A percentile compares a stretch with the other conserved stretches of the same genome.
Conservation (phyloP, 92 coral and sea anemone genomes). For the Nematostella vectensis region DNA sequence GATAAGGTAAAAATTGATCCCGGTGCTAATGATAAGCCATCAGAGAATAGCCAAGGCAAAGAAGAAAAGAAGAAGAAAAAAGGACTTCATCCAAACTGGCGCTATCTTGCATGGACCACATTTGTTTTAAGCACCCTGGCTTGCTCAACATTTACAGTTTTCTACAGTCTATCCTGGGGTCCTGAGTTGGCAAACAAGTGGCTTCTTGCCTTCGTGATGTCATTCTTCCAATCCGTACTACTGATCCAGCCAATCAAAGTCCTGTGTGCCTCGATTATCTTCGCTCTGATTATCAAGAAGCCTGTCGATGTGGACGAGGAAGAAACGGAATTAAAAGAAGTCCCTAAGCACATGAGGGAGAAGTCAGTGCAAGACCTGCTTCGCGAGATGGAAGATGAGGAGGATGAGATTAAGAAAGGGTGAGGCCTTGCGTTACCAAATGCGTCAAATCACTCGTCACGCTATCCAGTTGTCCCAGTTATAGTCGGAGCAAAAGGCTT, state of each 20-base stretch:
- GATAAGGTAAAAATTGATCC: too few species aligned
- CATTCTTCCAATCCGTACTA: conserved; percentile 80
- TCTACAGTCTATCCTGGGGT: conserved; percentile 86
- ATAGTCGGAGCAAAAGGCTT: too few species aligned
- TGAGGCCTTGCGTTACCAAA: not conserved
- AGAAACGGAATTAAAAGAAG: conserved; percentile 9
- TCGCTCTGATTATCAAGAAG: conserved; percentile 71
- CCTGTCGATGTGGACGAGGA: conserved; percentile 59
- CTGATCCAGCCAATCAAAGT: conserved; percentile 92
- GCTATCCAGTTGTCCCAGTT: too few species aligned
- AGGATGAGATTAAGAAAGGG: not conserved
- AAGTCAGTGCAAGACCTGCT: not conserved
- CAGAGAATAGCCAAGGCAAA: conserved; percentile 4
- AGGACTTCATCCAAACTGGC: conserved; percentile 58
- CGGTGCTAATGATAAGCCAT: too few species aligned
- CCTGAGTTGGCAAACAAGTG: conserved; percentile 80
- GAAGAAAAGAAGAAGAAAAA: conserved; percentile 40
- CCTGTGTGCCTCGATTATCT: conserved; percentile 54
- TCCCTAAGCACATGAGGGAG: not conserved
- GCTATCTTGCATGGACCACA: conserved; percentile 69
- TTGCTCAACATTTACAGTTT: conserved; percentile 71
- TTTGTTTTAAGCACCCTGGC: conserved; percentile 47
- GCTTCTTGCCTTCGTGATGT: conserved; percentile 76
- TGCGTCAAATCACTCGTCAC: too few species aligned
- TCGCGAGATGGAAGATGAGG: not conserved